Percentiles rank a stretch among this genome's conserved stretches.
Conservation (phyloP, 1,140 invertebrate species). For the Drosophila watanabei region DNA sequence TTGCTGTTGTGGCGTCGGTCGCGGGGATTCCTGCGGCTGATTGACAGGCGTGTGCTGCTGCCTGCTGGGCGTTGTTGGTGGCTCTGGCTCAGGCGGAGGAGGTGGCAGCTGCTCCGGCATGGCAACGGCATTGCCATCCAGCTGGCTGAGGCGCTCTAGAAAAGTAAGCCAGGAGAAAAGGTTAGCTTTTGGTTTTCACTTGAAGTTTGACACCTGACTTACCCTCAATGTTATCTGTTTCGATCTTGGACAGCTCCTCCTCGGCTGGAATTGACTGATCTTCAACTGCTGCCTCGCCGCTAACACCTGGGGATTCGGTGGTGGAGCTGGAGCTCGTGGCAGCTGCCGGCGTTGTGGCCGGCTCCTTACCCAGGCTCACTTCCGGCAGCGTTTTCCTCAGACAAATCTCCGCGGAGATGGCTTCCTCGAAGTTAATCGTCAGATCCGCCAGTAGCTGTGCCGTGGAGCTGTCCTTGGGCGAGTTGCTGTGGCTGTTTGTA, state of each 20-base stretch:
- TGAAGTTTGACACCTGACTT: constrained; percentile 13
- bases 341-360: constrained; percentile 27
- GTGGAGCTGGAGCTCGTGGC: constrained; percentile 14
- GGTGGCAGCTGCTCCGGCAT: constrained; percentile 32
- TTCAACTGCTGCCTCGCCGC: background rate
- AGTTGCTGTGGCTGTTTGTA: constrained; percentile 40
- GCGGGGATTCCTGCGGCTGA: constrained; percentile 29
- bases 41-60: constrained; percentile 40
- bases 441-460: constrained; percentile 74
- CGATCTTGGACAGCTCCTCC: constrained; percentile 54
- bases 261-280: background rate
- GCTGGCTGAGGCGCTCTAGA: constrained; percentile 76
- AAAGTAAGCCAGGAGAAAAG: constrained; percentile 20
- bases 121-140: constrained; percentile 65
- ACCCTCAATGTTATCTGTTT: constrained; percentile 78
- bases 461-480: constrained; percentile 71
- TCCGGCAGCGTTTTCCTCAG: constrained; percentile 78
- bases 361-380: constrained; percentile 67
- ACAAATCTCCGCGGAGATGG: constrained; percentile 79
- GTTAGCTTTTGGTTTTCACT: constrained; percentile 8
- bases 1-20: constrained; percentile 22
- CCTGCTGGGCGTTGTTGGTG: constrained; percentile 51
- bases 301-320: constrained; percentile 9
- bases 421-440: constrained; percentile 70
- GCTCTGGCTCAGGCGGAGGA: constrained; percentile 3